A percentile compares a stretch with the other conserved stretches of the same genome.
phyloP scores from a whole-genome alignment of 1,140 invertebrate genomes.

The Nasonia longicornis region DNA sequence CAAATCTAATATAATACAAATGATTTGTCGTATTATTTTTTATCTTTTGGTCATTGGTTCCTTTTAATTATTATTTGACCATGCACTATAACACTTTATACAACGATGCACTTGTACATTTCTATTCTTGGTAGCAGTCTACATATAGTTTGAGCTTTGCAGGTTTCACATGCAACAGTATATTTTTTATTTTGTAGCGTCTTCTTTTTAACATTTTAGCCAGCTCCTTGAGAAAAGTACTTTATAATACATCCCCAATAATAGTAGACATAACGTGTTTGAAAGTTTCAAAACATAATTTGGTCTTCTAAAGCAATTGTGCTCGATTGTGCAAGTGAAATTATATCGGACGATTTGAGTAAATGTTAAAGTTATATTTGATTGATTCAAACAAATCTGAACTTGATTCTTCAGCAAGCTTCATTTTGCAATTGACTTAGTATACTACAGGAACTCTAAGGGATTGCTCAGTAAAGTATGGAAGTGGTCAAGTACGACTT shows the following conservation, averaged over 20 bases:
- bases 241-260: background rate
- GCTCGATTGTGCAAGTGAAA: background rate
- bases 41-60: slow-evolving; percentile 38
- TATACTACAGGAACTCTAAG: background rate
- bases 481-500: background rate
- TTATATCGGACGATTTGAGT: background rate
- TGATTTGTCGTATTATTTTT: background rate
- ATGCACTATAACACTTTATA: background rate
- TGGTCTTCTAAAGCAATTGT: background rate
- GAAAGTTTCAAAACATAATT: too few relatives aligned
- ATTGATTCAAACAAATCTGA: background rate
- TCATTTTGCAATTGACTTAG: background rate
- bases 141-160: slow-evolving; percentile 2
- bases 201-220: slow-evolving; percentile 1
- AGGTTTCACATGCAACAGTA: slow-evolving; percentile 4
- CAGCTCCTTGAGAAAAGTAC: slow-evolving; percentile 12
- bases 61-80: slow-evolving; percentile 41
- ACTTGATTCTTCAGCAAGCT: background rate
- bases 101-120: background rate
- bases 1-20: background rate
- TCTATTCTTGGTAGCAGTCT: background rate
- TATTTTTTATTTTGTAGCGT: background rate
- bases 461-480: too few relatives aligned
- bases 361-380: background rate
- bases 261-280: too few relatives aligned